Percentiles rank a stretch among this genome's conserved stretches.
Evolutionary conservation across 2,797 vertebrate species (phyloP).

Genomic region (Apogon hyalosoma): DNA sequence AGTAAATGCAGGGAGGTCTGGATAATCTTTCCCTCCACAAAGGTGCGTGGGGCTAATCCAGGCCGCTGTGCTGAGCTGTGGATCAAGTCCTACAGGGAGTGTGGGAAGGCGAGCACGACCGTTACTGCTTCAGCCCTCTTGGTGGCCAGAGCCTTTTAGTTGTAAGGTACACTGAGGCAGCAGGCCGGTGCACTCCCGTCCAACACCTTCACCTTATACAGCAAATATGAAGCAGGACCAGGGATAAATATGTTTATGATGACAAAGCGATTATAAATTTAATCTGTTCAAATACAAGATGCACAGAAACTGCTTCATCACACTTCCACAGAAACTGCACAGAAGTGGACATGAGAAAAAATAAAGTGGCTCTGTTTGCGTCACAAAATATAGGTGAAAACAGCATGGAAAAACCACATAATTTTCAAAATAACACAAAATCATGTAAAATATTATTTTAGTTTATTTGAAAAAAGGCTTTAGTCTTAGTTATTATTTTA

Average conservation of each 20-base stretch:
- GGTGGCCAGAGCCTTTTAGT: slow-evolving; percentile 66
- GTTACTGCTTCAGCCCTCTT: slow-evolving; percentile 67
- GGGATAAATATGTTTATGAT: slow-evolving; percentile 1
- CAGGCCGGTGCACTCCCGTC: slow-evolving; percentile 45
- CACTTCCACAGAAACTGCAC: not conserved
- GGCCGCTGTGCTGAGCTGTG: slow-evolving; percentile 77
- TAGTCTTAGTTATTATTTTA: no score
- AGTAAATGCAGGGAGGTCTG: slow-evolving; percentile 85
- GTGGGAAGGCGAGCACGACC: slow-evolving; percentile 83
- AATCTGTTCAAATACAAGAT: slow-evolving; percentile 24
- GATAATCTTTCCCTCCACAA: slow-evolving; percentile 86
- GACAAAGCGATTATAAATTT: slow-evolving; percentile 7
- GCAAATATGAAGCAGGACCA: not conserved
- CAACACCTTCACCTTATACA: slow-evolving; percentile 45
- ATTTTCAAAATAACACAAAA: no score
- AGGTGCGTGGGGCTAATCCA: slow-evolving; percentile 85
- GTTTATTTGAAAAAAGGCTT: no score
- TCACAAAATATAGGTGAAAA: no score
- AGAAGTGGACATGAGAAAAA: not conserved
- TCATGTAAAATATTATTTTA: no score
- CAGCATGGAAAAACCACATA: no score
- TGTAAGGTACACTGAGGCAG: slow-evolving; percentile 66
- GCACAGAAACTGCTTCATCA: not conserved
- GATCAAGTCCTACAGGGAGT: slow-evolving; percentile 83
- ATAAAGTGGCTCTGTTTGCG: no score